Evolutionary conservation across 2,797 vertebrate genomes (phyloP).

Genomic region (Gobio occitaniae): DNA sequence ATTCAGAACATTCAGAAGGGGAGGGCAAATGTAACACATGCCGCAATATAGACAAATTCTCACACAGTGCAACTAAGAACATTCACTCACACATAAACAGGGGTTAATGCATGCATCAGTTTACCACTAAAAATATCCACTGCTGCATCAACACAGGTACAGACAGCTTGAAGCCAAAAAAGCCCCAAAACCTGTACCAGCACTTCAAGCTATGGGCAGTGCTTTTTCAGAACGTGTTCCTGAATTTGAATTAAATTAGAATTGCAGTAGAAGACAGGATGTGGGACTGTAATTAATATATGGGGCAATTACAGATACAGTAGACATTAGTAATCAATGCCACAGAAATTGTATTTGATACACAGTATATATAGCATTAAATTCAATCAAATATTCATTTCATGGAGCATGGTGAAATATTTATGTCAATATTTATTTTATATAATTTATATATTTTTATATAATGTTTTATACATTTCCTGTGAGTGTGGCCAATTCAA

Average conservation of each 20-base stretch:
- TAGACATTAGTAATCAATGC: background rate
- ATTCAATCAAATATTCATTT: background rate
- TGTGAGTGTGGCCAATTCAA: too few relatives aligned
- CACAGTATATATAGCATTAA: background rate
- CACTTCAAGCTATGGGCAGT: background rate
- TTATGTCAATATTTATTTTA: background rate
- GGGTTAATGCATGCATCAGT: conserved; percentile 12
- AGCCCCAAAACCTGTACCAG: background rate
- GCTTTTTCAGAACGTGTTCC: background rate
- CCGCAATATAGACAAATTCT: conserved; percentile 27
- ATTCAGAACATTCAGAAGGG: conserved; percentile 61
- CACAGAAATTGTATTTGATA: background rate
- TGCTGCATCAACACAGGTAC: conserved; percentile 53
- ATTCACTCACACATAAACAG: conserved; percentile 52
- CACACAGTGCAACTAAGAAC: conserved; percentile 1
- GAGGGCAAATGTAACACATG: conserved; percentile 46
- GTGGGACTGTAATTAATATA: background rate
- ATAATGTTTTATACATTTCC: background rate
- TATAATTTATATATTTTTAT: background rate
- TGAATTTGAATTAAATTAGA: background rate
- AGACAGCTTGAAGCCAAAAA: background rate
- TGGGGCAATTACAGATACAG: background rate
- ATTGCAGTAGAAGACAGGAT: background rate
- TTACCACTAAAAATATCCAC: conserved; percentile 11
- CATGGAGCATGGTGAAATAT: background rate